Evolutionary conservation across 2,797 vertebrate genomes (phyloP), one percentile per base, ranked within the genome.

Genomic region (Gymnocypris eckloni): DNA sequence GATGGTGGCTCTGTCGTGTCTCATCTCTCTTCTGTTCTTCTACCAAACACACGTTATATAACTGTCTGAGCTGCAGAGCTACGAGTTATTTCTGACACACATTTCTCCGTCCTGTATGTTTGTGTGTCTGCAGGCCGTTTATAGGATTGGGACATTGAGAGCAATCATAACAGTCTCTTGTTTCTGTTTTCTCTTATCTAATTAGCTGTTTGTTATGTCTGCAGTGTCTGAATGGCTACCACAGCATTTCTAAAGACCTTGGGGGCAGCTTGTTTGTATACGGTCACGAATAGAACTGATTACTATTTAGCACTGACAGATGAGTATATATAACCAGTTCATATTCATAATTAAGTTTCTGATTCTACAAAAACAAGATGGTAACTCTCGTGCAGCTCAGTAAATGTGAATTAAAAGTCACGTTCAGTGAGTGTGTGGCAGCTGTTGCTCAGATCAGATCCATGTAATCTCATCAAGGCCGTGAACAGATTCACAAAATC

Each of bases 31-130:
- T 71, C 28, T 4, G 16, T 71, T 54, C 25, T 77, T 83, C 78
- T 87, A 81, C 90, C 87, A 90, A 89, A 88, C 92, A 92, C 91
- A 90, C 90, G 90, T 91, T 92, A 91, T 82, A 88, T 92, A 90
- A 86, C 88, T 93, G 92, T 86, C 93, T 89, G 93, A 93, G 64
- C 25, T 22, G 64, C 79, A 81, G 66, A 48, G 79, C 64, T 81
- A 48, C 64, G 56, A 33, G 59, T 67, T 80, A 45, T 80, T 66
- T 50, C 78, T 37, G 61, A 28, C 37, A 12, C 50, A 45, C 37
- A 45, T 82, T 82, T 82, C 69, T 72, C 64, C 4, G 4, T 81
- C 61, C 79, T 50, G 43, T 50, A 18, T 81, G 64, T 81, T 81
- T 81, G 79, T 80, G 18, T 39, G 64, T 52, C 64, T 69, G 45